phyloP scores from a whole-genome alignment of 1,140 invertebrate species.

The Leptinotarsa undecemlineata region DNA sequence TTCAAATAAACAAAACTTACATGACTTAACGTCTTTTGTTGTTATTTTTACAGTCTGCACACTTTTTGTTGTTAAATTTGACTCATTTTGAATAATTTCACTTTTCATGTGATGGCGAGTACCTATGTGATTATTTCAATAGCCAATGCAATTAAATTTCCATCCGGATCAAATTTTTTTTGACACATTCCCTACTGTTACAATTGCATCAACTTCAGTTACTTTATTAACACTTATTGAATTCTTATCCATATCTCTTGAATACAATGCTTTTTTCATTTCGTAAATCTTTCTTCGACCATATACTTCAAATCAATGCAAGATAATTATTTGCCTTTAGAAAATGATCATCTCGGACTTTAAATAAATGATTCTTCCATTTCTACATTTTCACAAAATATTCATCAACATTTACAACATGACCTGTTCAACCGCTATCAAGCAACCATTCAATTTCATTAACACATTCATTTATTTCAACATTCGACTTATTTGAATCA shows the following conservation, averaged over 20 bases:
- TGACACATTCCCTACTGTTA: no score
- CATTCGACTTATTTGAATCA: no score
- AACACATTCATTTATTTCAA: no score
- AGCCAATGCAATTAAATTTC: slow-evolving; percentile 39
- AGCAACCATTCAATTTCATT: no score
- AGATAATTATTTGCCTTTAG: slow-evolving; percentile 49
- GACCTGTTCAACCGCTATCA: no score
- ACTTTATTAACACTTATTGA: slow-evolving; percentile 41
- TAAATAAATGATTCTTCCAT: no score
- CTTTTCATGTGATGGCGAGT: slow-evolving; percentile 35
- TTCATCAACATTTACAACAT: no score
- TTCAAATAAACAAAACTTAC: slow-evolving; percentile 51
- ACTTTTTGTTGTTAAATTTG: slow-evolving; percentile 20
- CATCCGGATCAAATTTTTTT: slow-evolving; percentile 26
- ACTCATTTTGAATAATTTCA: slow-evolving; percentile 16
- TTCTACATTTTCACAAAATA: no score
- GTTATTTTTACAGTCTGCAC: slow-evolving; percentile 43
- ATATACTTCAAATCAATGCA: slow-evolving; percentile 36
- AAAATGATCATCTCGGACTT: slow-evolving; percentile 37
- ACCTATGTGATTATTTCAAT: slow-evolving; percentile 44
- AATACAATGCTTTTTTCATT: slow-evolving; percentile 48
- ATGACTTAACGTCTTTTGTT: slow-evolving; percentile 47
- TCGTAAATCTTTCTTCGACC: slow-evolving; percentile 38
- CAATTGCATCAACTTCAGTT: no score
- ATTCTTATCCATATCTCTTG: slow-evolving; percentile 46